Evolutionary conservation across 2,797 vertebrate genomes (phyloP).

Genomic region (Aratinga solstitialis): DNA sequence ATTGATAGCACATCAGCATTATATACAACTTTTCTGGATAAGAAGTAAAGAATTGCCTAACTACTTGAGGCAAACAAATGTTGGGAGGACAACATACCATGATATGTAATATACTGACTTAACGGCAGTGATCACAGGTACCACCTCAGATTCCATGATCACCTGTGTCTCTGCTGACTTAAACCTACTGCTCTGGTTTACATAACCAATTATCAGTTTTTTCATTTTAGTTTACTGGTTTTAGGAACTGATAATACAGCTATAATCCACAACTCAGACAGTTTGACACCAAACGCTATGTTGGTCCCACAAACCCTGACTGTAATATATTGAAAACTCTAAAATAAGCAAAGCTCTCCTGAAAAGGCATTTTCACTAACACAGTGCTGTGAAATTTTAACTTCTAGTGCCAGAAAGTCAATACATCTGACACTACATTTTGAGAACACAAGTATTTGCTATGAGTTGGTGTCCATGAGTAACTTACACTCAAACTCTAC

Average conservation of each 20-base stretch:
- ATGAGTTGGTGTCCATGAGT: neutral
- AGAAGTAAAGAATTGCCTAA: neutral
- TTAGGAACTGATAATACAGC: neutral
- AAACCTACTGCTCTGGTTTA: neutral
- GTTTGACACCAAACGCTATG: neutral
- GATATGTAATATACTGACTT: neutral
- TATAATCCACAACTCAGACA: neutral
- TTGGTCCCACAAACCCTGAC: neutral
- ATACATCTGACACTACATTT: neutral
- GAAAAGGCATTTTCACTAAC: neutral
- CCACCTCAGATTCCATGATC: neutral
- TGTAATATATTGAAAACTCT: neutral
- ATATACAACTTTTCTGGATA: neutral
- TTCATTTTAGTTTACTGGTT: neutral
- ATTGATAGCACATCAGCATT: neutral
- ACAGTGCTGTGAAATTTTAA: neutral
- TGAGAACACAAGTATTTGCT: conserved; percentile 1
- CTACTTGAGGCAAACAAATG: neutral
- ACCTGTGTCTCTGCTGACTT: neutral
- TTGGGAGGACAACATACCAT: neutral
- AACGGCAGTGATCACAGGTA: neutral
- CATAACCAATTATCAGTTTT: neutral
- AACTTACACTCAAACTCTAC: neutral
- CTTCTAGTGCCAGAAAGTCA: neutral
- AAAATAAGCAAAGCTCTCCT: neutral